phyloP scores from a whole-genome alignment of 2,797 vertebrate genomes.

The Melanotaenia trifasciata region DNA sequence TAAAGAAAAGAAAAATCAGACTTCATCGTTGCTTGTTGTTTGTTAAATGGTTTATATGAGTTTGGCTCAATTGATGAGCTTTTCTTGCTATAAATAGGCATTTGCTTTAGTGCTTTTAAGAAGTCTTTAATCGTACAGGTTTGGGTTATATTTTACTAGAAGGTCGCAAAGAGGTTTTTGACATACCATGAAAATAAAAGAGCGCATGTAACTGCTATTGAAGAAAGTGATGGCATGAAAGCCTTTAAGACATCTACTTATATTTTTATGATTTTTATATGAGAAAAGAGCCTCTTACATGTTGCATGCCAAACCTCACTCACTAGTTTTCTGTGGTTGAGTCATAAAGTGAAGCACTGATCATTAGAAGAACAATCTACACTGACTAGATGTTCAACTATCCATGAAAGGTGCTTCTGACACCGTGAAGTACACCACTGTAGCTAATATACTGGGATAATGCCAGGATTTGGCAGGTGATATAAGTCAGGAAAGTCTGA shows the following conservation, averaged over 20 bases:
- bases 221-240: background rate
- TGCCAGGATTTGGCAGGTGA: background rate
- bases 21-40: no score
- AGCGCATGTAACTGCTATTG: background rate
- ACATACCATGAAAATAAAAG: background rate
- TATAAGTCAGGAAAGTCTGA: background rate
- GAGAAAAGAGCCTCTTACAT: no score
- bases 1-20: no score
- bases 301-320: no score
- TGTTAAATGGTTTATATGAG: background rate
- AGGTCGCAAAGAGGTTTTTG: conserved; percentile 1
- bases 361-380: no score
- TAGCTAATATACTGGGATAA: background rate
- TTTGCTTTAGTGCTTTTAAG: background rate
- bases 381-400: no score
- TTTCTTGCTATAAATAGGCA: background rate
- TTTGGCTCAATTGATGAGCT: background rate
- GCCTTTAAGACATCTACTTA: no score
- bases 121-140: background rate
- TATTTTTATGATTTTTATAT: no score
- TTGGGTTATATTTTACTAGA: background rate
- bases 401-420: no score
- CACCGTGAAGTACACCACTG: background rate
- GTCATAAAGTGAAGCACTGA: no score
- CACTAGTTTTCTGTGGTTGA: no score